A percentile compares a stretch with the other conserved stretches of the same genome.
Conservation (phyloP, 2,888 invertebrate species). For the Oligia strigilis region DNA sequence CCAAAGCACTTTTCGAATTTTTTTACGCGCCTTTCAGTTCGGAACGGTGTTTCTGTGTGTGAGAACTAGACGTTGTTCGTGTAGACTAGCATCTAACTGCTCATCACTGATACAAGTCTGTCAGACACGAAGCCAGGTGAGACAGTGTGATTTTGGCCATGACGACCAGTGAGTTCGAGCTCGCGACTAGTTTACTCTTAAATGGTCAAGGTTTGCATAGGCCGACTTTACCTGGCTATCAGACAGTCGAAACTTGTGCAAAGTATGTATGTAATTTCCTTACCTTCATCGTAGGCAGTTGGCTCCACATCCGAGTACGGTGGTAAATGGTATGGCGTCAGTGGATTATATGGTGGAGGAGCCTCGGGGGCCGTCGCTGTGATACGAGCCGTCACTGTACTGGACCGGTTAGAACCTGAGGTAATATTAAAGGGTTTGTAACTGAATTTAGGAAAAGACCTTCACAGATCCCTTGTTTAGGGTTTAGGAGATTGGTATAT, state of each 20-base stretch:
- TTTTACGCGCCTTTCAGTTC: too few species aligned
- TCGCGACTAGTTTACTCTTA: not conserved
- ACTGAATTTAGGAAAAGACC: not conserved
- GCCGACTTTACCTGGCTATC: not conserved
- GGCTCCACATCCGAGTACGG: conserved; percentile 43
- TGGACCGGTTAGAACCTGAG: conserved; percentile 54
- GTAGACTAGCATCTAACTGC: too few species aligned
- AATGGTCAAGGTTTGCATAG: conserved; percentile 16
- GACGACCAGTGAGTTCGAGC: too few species aligned
- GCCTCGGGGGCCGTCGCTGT: conserved; percentile 75
- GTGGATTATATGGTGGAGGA: conserved; percentile 81
- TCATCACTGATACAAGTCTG: too few species aligned
- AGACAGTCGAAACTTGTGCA: not conserved
- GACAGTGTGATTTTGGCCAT: too few species aligned
- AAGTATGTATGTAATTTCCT: not conserved
- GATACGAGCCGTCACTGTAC: conserved; percentile 52
- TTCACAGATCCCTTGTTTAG: not conserved
- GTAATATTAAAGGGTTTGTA: conserved; percentile 1
- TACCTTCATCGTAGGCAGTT: conserved; percentile 48
- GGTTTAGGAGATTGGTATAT: not conserved
- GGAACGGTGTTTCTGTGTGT: too few species aligned
- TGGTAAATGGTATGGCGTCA: conserved; percentile 62
- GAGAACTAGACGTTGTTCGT: too few species aligned
- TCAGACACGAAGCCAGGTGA: too few species aligned
- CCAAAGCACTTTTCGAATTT: too few species aligned